Evolutionary conservation across 2,888 invertebrate genomes (phyloP).

Genomic region (Rhyacophila evoluta): DNA sequence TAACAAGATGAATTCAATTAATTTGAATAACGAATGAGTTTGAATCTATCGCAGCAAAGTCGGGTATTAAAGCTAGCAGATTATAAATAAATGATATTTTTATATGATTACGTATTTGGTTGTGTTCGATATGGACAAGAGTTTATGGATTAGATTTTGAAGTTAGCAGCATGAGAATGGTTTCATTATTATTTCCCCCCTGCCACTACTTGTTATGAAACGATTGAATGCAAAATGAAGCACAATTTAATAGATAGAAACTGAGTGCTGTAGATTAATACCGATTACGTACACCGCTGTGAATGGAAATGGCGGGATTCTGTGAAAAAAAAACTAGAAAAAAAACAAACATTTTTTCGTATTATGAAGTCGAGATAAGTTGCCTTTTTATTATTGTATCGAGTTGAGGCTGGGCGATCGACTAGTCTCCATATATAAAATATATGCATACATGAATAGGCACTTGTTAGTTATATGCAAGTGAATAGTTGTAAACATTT

Average conservation of each 20-base stretch:
- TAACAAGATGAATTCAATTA: too few relatives aligned
- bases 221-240: slow-evolving; percentile 15
- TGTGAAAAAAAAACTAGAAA: background rate
- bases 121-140: background rate
- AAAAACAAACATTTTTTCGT: slow-evolving; percentile 28
- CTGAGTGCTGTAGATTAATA: slow-evolving; percentile 29
- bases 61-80: too few relatives aligned
- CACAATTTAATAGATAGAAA: slow-evolving; percentile 30
- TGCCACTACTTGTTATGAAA: background rate
- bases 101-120: background rate
- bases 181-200: background rate
- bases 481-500: background rate
- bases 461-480: background rate
- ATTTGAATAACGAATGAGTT: too few relatives aligned
- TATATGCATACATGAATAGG: background rate
- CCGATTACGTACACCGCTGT: background rate
- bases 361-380: slow-evolving; percentile 35
- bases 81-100: too few relatives aligned
- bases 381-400: slow-evolving; percentile 32
- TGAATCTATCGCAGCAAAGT: too few relatives aligned
- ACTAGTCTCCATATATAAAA: background rate
- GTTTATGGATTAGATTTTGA: background rate
- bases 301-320: slow-evolving; percentile 8
- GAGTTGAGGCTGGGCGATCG: background rate
- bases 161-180: background rate